These are phyloP conservation scores for Conomelus anceps DNA, from an alignment of 2,888 invertebrate species.

Conservation along the genomic window DNA sequence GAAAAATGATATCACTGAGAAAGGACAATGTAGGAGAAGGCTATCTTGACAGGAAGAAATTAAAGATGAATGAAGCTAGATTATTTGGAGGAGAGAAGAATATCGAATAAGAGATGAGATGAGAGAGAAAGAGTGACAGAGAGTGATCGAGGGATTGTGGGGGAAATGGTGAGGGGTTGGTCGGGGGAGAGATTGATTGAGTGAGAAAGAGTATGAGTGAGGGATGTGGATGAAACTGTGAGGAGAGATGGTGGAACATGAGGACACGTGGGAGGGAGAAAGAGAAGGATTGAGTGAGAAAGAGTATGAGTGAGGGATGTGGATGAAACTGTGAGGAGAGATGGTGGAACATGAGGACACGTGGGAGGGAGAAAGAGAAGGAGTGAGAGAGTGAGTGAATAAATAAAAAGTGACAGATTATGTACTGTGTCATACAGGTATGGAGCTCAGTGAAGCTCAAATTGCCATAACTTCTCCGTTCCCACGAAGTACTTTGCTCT, in stretches of 20 bases:
- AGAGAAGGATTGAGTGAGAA: neutral
- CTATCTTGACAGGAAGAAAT: neutral
- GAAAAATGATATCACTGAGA: neutral
- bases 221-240: neutral
- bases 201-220: neutral
- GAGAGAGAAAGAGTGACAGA: neutral
- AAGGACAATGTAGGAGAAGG: neutral
- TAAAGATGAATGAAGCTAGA: neutral
- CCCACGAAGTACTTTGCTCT: neutral
- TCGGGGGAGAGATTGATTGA: neutral
- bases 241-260: too few relatives aligned
- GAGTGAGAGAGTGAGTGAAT: neutral
- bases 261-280: neutral
- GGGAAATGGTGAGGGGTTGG: neutral
- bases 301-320: neutral
- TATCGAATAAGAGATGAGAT: neutral
- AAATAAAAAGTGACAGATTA: neutral
- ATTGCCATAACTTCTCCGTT: neutral
- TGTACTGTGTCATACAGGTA: neutral
- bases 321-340: neutral
- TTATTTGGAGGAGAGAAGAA: neutral
- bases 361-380: neutral
- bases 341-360: neutral
- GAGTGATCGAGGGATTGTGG: neutral
- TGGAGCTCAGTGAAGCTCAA: neutral